These are phyloP conservation scores for Geodia barretti DNA, from an alignment of 37 sponge, comb jelly and placozoan genomes.

Conservation along the genomic window DNA sequence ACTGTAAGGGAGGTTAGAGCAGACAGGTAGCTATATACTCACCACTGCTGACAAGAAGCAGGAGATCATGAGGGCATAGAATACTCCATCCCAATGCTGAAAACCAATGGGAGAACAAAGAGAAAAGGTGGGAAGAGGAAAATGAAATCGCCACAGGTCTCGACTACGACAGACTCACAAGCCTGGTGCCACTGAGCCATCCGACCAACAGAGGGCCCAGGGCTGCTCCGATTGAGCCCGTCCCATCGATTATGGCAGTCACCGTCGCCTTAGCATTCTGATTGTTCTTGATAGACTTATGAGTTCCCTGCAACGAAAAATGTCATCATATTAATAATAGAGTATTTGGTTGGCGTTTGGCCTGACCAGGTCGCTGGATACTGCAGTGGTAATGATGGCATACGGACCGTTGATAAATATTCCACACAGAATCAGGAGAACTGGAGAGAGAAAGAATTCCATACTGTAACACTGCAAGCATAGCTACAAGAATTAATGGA, in stretches of 20 bases:
- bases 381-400: conserved; percentile 88
- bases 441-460: conserved; percentile 22
- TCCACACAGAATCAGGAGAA: conserved; percentile 67
- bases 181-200: conserved; percentile 6
- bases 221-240: conserved; percentile 79
- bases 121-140: background rate
- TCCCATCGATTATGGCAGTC: conserved; percentile 88
- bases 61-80: conserved; percentile 80
- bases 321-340: background rate
- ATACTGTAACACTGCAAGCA: background rate
- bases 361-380: conserved; percentile 74
- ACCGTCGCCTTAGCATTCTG: conserved; percentile 87
- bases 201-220: conserved; percentile 70
- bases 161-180: no score
- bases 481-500: background rate
- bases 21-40: no score
- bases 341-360: background rate
- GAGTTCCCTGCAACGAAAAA: conserved; percentile 57
- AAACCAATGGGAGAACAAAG: background rate
- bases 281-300: conserved; percentile 58
- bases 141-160: background rate
- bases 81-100: conserved; percentile 70
- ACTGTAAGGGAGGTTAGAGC: no score
- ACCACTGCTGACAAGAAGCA: conserved; percentile 80
- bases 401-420: conserved; percentile 83